phyloP scores from a whole-genome alignment of 2,113 vertebrate genomes.

The Pseudorectes ferrugineus region DNA sequence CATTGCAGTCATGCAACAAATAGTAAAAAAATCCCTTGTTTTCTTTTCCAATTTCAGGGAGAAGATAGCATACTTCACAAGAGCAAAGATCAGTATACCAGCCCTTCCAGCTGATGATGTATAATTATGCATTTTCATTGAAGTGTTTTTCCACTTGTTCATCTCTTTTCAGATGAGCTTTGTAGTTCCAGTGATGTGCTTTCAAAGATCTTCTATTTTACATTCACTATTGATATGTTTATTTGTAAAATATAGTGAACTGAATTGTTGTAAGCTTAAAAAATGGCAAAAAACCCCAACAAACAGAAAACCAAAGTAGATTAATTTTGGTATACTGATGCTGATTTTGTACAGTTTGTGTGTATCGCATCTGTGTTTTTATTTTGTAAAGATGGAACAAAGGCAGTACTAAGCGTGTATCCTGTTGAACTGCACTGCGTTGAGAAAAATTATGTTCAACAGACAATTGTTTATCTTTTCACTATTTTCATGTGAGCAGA shows the following conservation, averaged over 20 bases:
- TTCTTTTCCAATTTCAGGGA: slow-evolving; percentile 65
- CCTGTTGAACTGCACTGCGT: slow-evolving; percentile 52
- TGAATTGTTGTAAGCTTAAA: slow-evolving; percentile 53
- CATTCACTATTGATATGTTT: slow-evolving; percentile 38
- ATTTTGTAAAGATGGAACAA: slow-evolving; percentile 55
- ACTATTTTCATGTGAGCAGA: slow-evolving; percentile 43
- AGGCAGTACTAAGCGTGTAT: neutral
- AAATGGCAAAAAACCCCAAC: neutral
- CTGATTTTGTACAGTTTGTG: slow-evolving; percentile 69
- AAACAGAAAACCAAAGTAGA: slow-evolving; percentile 67
- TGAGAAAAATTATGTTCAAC: slow-evolving; percentile 36
- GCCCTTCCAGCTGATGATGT: slow-evolving; percentile 82
- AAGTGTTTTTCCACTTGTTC: slow-evolving; percentile 32
- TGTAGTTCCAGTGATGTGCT: slow-evolving; percentile 45
- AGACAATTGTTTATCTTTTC: slow-evolving; percentile 43
- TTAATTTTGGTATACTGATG: slow-evolving; percentile 52
- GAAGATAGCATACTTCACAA: slow-evolving; percentile 86
- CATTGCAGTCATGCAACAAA: neutral
- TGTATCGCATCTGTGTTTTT: slow-evolving; percentile 27
- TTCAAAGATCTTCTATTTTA: slow-evolving; percentile 59
- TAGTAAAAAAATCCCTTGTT: neutral
- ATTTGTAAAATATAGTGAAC: slow-evolving; percentile 69
- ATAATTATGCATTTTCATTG: slow-evolving; percentile 47
- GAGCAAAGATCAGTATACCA: slow-evolving; percentile 82
- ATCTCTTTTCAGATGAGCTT: slow-evolving; percentile 57